These are phyloP conservation scores for Lomographa bimaculata DNA, from an alignment of 2,888 invertebrate species.

Conservation along the genomic window DNA sequence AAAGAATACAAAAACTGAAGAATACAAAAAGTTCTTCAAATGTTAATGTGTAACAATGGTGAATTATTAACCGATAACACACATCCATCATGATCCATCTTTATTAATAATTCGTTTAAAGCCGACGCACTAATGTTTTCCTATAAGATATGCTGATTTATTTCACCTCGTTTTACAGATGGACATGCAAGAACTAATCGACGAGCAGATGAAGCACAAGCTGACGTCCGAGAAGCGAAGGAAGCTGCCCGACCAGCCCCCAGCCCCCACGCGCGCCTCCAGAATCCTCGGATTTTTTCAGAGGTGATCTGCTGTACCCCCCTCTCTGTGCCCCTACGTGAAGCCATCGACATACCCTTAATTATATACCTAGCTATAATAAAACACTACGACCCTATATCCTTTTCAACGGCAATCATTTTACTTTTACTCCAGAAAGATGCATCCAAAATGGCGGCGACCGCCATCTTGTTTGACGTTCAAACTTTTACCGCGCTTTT, in stretches of 20 bases:
- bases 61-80: too few relatives aligned
- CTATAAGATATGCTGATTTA: too few relatives aligned
- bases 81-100: too few relatives aligned
- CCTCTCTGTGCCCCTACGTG: slow-evolving; percentile 49
- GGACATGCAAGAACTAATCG: slow-evolving; percentile 96
- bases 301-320: slow-evolving; percentile 73
- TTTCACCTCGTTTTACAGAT: slow-evolving; percentile 86
- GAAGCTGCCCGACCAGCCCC: slow-evolving; percentile 69
- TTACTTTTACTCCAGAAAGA: slow-evolving; percentile 52
- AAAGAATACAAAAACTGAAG: too few relatives aligned
- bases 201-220: slow-evolving; percentile 95
- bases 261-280: slow-evolving; percentile 61
- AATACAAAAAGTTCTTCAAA: too few relatives aligned
- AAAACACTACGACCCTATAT: slow-evolving; percentile 51
- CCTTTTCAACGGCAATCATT: slow-evolving; percentile 52
- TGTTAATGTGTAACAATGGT: too few relatives aligned
- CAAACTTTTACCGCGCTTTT: slow-evolving; percentile 46
- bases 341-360: slow-evolving; percentile 53
- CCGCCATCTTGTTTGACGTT: slow-evolving; percentile 58
- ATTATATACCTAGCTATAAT: slow-evolving; percentile 54
- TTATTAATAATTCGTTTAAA: too few relatives aligned
- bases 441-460: slow-evolving; percentile 40
- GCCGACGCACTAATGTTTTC: too few relatives aligned
- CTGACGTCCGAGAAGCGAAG: slow-evolving; percentile 86
- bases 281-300: slow-evolving; percentile 79